Percentiles rank a stretch among this genome's conserved stretches.
Conservation (phyloP, 2,113 vertebrate species). For the Pimephales promelas region DNA sequence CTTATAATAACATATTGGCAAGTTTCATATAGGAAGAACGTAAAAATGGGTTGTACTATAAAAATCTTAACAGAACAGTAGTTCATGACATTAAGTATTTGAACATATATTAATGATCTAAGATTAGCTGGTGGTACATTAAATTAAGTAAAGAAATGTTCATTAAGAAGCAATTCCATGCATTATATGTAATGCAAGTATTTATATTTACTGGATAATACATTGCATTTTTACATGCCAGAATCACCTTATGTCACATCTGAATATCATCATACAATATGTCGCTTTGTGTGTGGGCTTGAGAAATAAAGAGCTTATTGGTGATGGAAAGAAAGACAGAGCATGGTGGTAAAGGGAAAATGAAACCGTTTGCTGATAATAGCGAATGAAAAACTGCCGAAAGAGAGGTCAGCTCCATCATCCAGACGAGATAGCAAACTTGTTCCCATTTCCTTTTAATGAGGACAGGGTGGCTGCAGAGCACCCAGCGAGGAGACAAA, state of each 20-base stretch:
- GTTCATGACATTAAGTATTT: neutral
- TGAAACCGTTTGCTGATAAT: conserved; percentile 33
- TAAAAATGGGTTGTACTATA: no score
- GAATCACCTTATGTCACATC: neutral
- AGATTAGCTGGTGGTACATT: neutral
- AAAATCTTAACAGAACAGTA: no score
- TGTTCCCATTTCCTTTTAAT: conserved; percentile 51
- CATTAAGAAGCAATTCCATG: neutral
- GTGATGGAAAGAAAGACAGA: conserved; percentile 18
- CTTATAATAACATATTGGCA: neutral
- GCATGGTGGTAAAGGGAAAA: neutral
- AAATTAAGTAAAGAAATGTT: neutral
- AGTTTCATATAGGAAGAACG: no score
- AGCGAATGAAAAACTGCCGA: neutral
- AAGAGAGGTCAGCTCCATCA: conserved; percentile 30
- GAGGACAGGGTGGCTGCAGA: conserved; percentile 42
- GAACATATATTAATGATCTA: neutral
- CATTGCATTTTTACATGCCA: neutral
- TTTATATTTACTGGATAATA: neutral
- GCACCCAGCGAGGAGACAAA: conserved; percentile 21
- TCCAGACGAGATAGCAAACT: conserved; percentile 32
- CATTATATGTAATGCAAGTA: no score
- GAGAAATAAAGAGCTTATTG: neutral
- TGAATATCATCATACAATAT: neutral
- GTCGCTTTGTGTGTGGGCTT: neutral